Percentiles rank a stretch among this genome's conserved stretches.
These are phyloP conservation scores for Hydraecia micacea DNA, from an alignment of 2,888 invertebrate species.

Conservation along the genomic window DNA sequence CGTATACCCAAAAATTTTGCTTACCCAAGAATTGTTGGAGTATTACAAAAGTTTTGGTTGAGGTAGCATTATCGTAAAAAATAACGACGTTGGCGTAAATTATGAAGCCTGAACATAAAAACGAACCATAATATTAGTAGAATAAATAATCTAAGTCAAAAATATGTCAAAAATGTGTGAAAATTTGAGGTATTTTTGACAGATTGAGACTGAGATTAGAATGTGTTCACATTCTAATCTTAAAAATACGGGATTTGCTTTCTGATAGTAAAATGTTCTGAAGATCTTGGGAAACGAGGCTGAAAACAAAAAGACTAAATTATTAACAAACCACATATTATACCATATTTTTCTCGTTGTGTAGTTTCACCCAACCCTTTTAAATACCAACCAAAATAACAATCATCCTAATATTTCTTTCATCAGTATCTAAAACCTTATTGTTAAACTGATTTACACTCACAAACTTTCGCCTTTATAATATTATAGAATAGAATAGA, in stretches of 20 bases:
- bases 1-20: conserved; percentile 25
- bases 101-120: conserved; percentile 18
- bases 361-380: background rate
- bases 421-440: background rate
- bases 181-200: too few species aligned
- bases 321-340: background rate
- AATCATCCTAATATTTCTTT: background rate
- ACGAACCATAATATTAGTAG: background rate
- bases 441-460: conserved; percentile 1
- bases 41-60: conserved; percentile 25
- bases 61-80: conserved; percentile 30
- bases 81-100: conserved; percentile 38
- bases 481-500: too few species aligned
- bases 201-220: too few species aligned
- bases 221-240: too few species aligned
- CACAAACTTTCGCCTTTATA: too few species aligned
- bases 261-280: background rate
- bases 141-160: too few species aligned
- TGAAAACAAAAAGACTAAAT: too few species aligned
- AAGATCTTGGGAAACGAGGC: background rate
- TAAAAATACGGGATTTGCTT: too few species aligned
- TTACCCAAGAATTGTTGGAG: conserved; percentile 1
- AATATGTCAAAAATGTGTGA: too few species aligned
- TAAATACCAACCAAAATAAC: background rate
- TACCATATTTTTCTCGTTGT: background rate